Evolutionary conservation across 2,888 invertebrate species (phyloP), one percentile per base, ranked within the genome.

Genomic region (Oligia latruncula): DNA sequence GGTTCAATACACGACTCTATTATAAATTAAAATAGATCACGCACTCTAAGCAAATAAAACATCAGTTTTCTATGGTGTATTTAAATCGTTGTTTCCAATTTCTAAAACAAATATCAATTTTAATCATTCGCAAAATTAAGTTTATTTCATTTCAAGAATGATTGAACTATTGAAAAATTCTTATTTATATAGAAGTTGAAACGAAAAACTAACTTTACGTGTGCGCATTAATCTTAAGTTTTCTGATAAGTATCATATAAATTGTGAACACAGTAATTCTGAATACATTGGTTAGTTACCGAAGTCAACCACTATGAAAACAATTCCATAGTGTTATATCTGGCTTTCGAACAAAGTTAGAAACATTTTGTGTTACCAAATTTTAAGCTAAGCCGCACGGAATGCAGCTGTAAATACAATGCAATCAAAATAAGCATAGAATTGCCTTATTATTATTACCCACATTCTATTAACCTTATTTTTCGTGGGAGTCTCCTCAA

Each of bases 391-490:
- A 23, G 55, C 71, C 23, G 67, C 60, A 64, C n/a, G 1, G 17
- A 77, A 66, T 60, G 49, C 66, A 71, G 74, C 77, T 71, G 17
- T 68, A 80, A 55, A 64, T 68, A 64, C 71, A 71, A 74, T 74
- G 83, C 80, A 73, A 80, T 73, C 82, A 82, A 77, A 82, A 79
- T 80, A 76, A 84, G 72, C 68, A 60, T 71, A 77, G 58, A 70
- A 77, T 64, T 68, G 68, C 75, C 66, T 35, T 76, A 20, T 46
- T 88, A 23, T 43, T 43, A 17, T 71, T 84, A 87, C 87, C 67
- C 75, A 81, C 81, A 46, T 81, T 71, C 35, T 82, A 40, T 62
- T 64, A 74, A 46, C 52, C 52, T 55, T 71, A 64, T 66, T 82
- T 80, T 76, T 85, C 85, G 74, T 77, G 62, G 80, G 77, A 40